Percentiles rank a stretch among this genome's conserved stretches.
phyloP scores from a whole-genome alignment of 2,113 vertebrate species.

The Mystacornis crossleyi region DNA sequence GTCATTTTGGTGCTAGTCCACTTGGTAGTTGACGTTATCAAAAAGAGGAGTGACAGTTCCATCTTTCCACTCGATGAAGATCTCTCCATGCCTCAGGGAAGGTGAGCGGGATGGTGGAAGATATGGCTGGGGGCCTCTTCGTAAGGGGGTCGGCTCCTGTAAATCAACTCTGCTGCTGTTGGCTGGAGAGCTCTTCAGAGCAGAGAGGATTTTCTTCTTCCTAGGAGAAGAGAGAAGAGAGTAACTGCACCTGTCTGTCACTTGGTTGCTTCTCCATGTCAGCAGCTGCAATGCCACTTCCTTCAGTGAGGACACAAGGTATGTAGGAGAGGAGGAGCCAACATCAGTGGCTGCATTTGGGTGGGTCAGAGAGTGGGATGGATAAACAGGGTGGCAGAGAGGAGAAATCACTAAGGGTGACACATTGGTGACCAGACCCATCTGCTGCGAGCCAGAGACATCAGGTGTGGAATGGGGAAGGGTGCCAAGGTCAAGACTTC shows the following conservation, averaged over 20 bases:
- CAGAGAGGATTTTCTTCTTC: conserved; percentile 81
- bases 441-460: not conserved
- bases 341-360: not conserved
- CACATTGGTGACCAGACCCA: not conserved
- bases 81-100: conserved; percentile 78
- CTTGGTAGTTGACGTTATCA: conserved; percentile 50
- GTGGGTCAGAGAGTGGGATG: not conserved
- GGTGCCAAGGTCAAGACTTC: not conserved
- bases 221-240: conserved; percentile 38
- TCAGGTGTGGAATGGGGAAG: not conserved
- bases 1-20: not conserved
- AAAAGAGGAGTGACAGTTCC: conserved; percentile 85
- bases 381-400: not conserved
- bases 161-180: conserved; percentile 53
- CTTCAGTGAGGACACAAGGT: not conserved
- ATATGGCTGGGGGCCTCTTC: not conserved
- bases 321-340: not conserved
- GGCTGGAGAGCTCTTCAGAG: conserved; percentile 74
- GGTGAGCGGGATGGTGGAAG: conserved; percentile 70
- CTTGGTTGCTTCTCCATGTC: not conserved
- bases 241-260: not conserved
- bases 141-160: not conserved
- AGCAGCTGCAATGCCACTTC: not conserved
- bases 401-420: not conserved
- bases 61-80: conserved; percentile 87